Conservation (phyloP, 1,140 invertebrate genomes). For the Macrotrachela quadricornifera region DNA sequence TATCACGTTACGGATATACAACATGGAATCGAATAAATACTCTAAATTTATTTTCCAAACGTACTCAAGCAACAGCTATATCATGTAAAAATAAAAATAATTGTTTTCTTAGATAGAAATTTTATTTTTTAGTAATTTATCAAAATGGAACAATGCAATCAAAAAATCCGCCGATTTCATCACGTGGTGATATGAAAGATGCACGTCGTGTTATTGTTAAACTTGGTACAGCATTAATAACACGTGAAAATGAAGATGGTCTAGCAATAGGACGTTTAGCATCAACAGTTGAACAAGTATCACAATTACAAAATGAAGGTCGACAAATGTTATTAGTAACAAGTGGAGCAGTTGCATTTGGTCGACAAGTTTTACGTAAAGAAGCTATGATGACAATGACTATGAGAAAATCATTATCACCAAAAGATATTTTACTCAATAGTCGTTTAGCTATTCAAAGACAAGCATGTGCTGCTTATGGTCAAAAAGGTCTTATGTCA, state of each 20-base stretch:
- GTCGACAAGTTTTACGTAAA: constrained; percentile 89
- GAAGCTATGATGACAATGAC: constrained; percentile 87
- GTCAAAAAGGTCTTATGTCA: constrained; percentile 92
- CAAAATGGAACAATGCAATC: too few relatives aligned
- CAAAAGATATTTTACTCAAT: neutral
- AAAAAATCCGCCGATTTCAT: too few relatives aligned
- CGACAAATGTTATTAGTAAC: constrained; percentile 82
- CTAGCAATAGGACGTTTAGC: constrained; percentile 77
- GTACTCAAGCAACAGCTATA: too few relatives aligned
- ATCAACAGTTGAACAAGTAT: constrained; percentile 84
- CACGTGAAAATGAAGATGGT: constrained; percentile 82
- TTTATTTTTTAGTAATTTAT: too few relatives aligned
- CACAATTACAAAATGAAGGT: constrained; percentile 82
- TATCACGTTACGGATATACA: too few relatives aligned
- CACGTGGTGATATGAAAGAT: constrained; percentile 58
- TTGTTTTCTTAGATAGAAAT: too few relatives aligned
- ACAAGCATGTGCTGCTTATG: constrained; percentile 78
- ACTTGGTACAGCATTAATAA: constrained; percentile 87
- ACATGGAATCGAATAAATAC: too few relatives aligned
- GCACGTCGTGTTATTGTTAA: constrained; percentile 79
- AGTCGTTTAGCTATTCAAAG: constrained; percentile 17
- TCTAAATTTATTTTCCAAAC: too few relatives aligned
- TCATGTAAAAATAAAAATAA: too few relatives aligned
- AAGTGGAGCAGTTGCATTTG: constrained; percentile 91
- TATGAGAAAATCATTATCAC: constrained; percentile 76